phyloP scores from a whole-genome alignment of 2,113 vertebrate species.

The Hepsetus odoe region DNA sequence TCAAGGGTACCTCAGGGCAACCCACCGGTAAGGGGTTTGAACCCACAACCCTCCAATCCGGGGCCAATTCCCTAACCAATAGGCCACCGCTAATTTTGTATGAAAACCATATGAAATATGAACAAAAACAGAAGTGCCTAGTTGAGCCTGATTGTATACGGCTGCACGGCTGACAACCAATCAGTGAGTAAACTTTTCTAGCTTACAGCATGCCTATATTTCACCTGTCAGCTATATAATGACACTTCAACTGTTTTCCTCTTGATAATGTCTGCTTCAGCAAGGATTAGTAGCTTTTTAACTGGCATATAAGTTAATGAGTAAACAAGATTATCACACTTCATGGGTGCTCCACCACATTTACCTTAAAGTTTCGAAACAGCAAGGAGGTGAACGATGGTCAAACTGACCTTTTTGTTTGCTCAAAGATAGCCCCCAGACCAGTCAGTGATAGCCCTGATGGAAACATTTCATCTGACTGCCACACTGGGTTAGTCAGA shows the following conservation, averaged over 20 bases:
- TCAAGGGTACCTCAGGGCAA: too few relatives aligned
- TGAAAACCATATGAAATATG: too few relatives aligned
- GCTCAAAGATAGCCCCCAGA: conserved; percentile 1
- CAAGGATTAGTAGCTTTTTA: conserved; percentile 47
- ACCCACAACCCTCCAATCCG: too few relatives aligned
- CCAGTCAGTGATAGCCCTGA: not conserved
- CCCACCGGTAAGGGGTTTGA: too few relatives aligned
- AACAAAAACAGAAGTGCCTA: not conserved
- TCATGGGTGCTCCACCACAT: conserved; percentile 20
- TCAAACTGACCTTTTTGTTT: conserved; percentile 44
- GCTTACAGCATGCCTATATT: not conserved
- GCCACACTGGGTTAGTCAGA: conserved; percentile 1
- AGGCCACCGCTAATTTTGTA: too few relatives aligned
- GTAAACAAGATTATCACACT: conserved; percentile 55
- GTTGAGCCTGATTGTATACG: not conserved
- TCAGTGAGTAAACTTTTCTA: not conserved
- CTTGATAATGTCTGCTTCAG: conserved; percentile 46
- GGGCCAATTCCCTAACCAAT: too few relatives aligned
- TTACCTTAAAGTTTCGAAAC: conserved; percentile 39
- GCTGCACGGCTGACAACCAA: conserved; percentile 3
- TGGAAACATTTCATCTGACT: not conserved
- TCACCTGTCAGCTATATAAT: conserved; percentile 21
- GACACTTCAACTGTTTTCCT: conserved; percentile 46
- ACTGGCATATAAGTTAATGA: conserved; percentile 31
- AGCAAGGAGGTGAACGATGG: conserved; percentile 15